Conservation (phyloP, 1,140 invertebrate genomes). For the Zophobas morio region DNA sequence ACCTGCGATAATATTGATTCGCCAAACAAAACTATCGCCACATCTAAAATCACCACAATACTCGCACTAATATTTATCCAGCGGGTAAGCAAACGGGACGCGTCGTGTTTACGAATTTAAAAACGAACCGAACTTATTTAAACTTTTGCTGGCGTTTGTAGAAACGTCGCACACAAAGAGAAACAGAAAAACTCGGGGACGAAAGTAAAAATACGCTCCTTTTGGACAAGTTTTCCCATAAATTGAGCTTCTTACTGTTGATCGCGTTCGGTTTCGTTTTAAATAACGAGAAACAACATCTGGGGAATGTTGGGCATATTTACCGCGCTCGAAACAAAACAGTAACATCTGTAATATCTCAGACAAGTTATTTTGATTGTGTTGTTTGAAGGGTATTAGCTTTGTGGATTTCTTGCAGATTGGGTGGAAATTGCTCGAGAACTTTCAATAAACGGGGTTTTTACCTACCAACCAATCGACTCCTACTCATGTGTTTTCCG, state of each 20-base stretch:
- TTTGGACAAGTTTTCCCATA: too few relatives aligned
- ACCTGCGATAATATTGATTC: slow-evolving; percentile 29
- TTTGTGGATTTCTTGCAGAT: too few relatives aligned
- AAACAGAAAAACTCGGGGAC: background rate
- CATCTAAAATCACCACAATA: slow-evolving; percentile 18
- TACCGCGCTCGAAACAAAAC: background rate
- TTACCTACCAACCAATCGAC: too few relatives aligned
- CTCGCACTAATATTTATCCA: slow-evolving; percentile 28
- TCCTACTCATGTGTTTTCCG: too few relatives aligned
- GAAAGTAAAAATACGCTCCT: background rate
- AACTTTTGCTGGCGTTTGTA: background rate
- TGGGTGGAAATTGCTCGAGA: too few relatives aligned
- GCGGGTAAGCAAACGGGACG: background rate
- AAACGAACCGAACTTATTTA: background rate
- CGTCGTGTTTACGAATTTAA: slow-evolving; percentile 19
- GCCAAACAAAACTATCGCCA: slow-evolving; percentile 12
- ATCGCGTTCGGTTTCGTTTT: too few relatives aligned
- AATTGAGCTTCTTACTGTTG: too few relatives aligned
- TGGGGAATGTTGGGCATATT: background rate
- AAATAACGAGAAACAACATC: background rate
- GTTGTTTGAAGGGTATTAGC: background rate
- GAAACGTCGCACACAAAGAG: background rate
- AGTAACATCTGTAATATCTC: slow-evolving; percentile 21
- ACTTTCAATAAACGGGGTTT: too few relatives aligned
- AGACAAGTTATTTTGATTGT: slow-evolving; percentile 18